phyloP scores from a whole-genome alignment of 53 echinoderm and acorn worm species.

The Henricia sp. region DNA sequence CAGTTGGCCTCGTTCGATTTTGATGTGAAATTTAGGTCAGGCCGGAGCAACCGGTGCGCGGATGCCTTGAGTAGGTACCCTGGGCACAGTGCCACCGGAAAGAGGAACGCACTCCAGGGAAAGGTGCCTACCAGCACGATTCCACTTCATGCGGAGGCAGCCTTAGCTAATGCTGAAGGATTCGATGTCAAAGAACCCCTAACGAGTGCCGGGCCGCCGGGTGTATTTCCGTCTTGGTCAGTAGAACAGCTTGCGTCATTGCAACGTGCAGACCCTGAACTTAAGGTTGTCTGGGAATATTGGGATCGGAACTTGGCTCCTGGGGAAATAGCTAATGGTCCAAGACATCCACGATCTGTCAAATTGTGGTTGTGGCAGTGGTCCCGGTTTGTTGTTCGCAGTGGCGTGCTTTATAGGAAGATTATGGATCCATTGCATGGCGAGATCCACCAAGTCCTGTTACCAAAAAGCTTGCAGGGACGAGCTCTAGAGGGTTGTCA shows the following conservation, averaged over 20 bases:
- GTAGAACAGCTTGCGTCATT: neutral
- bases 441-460: conserved; percentile 46
- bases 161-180: neutral
- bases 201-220: neutral
- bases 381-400: neutral
- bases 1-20: conserved; percentile 60
- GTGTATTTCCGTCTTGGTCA: neutral
- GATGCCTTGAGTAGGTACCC: conserved; percentile 15
- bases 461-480: conserved; percentile 48
- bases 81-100: neutral
- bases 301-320: neutral
- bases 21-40: conserved; percentile 52
- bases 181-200: neutral
- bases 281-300: conserved; percentile 20
- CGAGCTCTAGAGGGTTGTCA: conserved; percentile 57
- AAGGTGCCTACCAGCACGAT: neutral
- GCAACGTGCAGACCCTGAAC: conserved; percentile 10
- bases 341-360: neutral
- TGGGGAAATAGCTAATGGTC: neutral
- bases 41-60: conserved; percentile 10
- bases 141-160: neutral
- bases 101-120: neutral
- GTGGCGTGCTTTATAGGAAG: neutral
- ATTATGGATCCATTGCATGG: conserved; percentile 16
- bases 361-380: conserved; percentile 1